Percentiles rank a stretch among this genome's conserved stretches.
phyloP scores from a whole-genome alignment of 2,888 invertebrate genomes.

The Zhuqinia jingwanae region DNA sequence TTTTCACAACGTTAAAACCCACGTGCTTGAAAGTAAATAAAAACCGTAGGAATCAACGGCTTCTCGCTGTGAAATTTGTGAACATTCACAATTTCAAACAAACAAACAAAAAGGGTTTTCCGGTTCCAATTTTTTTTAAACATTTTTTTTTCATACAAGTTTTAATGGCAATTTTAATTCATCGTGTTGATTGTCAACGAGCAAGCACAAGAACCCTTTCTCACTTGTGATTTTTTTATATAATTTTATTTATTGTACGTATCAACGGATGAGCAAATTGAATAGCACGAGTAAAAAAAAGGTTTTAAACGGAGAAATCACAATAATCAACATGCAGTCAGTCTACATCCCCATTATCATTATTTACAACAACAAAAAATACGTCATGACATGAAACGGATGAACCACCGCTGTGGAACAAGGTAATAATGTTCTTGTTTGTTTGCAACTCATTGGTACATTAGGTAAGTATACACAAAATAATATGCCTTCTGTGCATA shows the following conservation, averaged over 20 bases:
- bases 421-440: slow-evolving; percentile 68
- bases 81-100: slow-evolving; percentile 63
- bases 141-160: slow-evolving; percentile 44
- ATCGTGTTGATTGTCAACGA: slow-evolving; percentile 68
- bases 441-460: slow-evolving; percentile 6
- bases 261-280: slow-evolving; percentile 70
- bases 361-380: slow-evolving; percentile 41
- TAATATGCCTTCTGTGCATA: no score
- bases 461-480: neutral
- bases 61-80: slow-evolving; percentile 55
- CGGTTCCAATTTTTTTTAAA: slow-evolving; percentile 10
- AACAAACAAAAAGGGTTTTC: slow-evolving; percentile 34
- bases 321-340: slow-evolving; percentile 68
- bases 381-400: slow-evolving; percentile 67
- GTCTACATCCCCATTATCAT: slow-evolving; percentile 53
- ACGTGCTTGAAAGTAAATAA: slow-evolving; percentile 77
- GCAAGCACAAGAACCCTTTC: slow-evolving; percentile 40
- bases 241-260: slow-evolving; percentile 15
- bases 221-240: slow-evolving; percentile 6
- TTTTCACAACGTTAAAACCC: slow-evolving; percentile 13
- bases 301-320: slow-evolving; percentile 69
- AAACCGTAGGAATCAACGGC: slow-evolving; percentile 72
- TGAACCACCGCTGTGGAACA: slow-evolving; percentile 73
- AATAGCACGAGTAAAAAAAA: slow-evolving; percentile 65
- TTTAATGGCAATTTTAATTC: slow-evolving; percentile 61